Evolutionary conservation across 2,888 invertebrate genomes (phyloP), one percentile per base, ranked within the genome.

Genomic region (Empis stercorea): DNA sequence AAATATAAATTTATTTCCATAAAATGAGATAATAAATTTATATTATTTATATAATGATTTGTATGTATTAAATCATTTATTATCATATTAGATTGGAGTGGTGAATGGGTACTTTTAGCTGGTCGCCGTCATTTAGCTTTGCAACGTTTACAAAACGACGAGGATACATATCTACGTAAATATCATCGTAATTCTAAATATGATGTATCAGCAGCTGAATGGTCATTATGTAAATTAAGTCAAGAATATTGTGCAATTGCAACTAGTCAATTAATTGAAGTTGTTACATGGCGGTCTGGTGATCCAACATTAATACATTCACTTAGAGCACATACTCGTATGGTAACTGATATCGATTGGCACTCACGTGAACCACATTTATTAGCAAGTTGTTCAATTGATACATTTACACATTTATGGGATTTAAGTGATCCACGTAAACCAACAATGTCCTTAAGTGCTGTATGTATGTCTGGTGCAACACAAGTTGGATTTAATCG

Each of bases 401-500:
- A 95, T 63, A 89, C 92, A 37, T 93, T 85, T 60, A 91, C 93
- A 34, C 86, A 93, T 64, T 76, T 95, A 48, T 95, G 95, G 95
- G 95, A 96, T 63, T 74, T 91, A 44, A 71, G 93, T 57, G 92
- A 93, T 69, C 75, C 85, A 10, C 76, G 87, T 51, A 82, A 85
- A 64, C 94, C 94, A 15, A 76, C 80, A 13, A 68, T 86, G 41
- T 89, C 93, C 6, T 70, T 94, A 32, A 88, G 89, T 58, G 89
- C 93, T 55, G 87, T 94, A 59, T 87, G 88, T 84, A 72, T 75
- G 76, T 68, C 88, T 60, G 88, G 89, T 56, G 92, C 93, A 4
- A 88, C 89, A 2, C 93, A 94, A 73, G 93, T 95, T 1, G 83
- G 91, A 59, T 96, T 95, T 85, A 94, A 94, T 65, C 81, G 85